Evolutionary conservation across 64 coral and sea anemone genomes (phyloP).

Genomic region (Porites lutea): DNA sequence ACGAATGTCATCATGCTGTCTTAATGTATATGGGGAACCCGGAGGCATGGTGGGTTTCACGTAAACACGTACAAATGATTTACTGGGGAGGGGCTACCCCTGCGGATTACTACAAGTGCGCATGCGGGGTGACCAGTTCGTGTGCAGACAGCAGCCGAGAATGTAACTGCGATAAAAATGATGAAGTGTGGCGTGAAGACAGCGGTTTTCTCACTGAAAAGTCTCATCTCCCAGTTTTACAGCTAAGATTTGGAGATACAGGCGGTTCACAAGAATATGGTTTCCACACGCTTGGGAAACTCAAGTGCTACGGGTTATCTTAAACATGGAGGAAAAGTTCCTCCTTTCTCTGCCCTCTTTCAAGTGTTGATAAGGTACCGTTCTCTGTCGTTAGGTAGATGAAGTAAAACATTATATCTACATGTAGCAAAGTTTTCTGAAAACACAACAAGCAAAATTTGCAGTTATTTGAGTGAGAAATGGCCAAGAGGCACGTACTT

Average conservation of each 20-base stretch:
- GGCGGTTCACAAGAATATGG: neutral
- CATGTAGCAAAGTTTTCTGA: too few relatives aligned
- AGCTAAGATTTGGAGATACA: neutral
- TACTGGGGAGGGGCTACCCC: constrained; percentile 58
- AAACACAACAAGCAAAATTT: too few relatives aligned
- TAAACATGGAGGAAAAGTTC: too few relatives aligned
- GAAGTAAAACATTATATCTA: too few relatives aligned
- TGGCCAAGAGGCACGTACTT: too few relatives aligned
- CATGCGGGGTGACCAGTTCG: constrained; percentile 31
- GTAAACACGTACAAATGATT: constrained; percentile 14
- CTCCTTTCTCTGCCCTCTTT: too few relatives aligned
- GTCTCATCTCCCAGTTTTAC: neutral
- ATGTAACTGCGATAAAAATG: constrained; percentile 24
- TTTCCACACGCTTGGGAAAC: constrained; percentile 23
- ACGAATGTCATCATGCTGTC: neutral
- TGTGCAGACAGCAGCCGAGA: neutral
- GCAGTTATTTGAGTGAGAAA: too few relatives aligned
- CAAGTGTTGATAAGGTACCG: too few relatives aligned
- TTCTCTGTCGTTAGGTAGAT: too few relatives aligned
- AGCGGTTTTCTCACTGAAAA: neutral
- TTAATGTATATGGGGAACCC: neutral
- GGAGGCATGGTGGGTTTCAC: constrained; percentile 49
- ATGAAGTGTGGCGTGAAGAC: neutral
- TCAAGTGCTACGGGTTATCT: constrained; percentile 9
- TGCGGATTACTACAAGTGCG: constrained; percentile 25